These are phyloP conservation scores for Chymomyza caudatula DNA, from an alignment of 2,888 invertebrate species.

Conservation along the genomic window DNA sequence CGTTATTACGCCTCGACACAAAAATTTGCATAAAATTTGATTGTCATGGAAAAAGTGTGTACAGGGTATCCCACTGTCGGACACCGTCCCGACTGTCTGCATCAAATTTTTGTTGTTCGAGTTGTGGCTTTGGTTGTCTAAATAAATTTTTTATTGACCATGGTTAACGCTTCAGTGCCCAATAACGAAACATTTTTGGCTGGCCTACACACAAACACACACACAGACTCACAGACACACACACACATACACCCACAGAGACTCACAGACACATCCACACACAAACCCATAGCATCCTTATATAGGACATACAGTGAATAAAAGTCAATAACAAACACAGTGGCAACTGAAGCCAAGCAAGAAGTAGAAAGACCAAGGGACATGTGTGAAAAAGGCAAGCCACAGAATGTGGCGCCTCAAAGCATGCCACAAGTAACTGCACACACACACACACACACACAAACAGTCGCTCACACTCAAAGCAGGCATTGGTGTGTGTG, in stretches of 20 bases:
- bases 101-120: conserved; percentile 8
- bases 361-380: not conserved
- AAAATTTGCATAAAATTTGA: no score
- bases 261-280: not conserved
- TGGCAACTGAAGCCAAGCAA: not conserved
- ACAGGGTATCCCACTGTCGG: no score
- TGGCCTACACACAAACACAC: not conserved
- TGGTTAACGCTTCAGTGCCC: conserved; percentile 69
- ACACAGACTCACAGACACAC: not conserved
- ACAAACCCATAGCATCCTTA: not conserved
- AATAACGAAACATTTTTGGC: conserved; percentile 39
- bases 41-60: no score
- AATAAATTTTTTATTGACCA: conserved; percentile 72
- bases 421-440: conserved; percentile 69
- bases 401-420: conserved; percentile 51
- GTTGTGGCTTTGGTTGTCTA: conserved; percentile 60
- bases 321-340: not conserved
- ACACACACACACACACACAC: no score
- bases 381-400: conserved; percentile 26
- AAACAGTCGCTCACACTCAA: no score
- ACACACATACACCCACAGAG: not conserved
- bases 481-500: conserved; percentile 30
- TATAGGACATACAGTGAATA: not conserved
- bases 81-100: no score
- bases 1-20: no score